Percentiles rank a stretch among this genome's conserved stretches.
Conservation (phyloP, 2,888 invertebrate species). For the Aethes cnicana region DNA sequence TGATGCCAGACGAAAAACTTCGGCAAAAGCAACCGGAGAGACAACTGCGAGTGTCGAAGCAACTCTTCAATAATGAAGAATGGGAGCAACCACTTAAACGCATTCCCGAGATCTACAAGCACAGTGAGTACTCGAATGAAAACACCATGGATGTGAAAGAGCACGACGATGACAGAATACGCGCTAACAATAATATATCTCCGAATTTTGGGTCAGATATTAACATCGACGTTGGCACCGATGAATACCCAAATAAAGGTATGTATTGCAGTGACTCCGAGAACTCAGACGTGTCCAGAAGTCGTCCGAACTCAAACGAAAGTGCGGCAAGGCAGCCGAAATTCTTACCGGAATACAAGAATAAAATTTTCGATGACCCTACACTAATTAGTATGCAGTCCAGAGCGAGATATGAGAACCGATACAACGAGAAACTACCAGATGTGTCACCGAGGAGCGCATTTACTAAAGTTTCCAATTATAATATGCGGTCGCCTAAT, state of each 20-base stretch:
- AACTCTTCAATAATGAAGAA: slow-evolving; percentile 73
- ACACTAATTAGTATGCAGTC: slow-evolving; percentile 77
- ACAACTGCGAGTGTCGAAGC: slow-evolving; percentile 77
- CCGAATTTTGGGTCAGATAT: slow-evolving; percentile 75
- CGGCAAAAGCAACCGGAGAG: slow-evolving; percentile 84
- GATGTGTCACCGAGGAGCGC: slow-evolving; percentile 87
- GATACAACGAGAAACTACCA: slow-evolving; percentile 67
- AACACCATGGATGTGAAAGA: slow-evolving; percentile 64
- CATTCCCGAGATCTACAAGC: slow-evolving; percentile 71
- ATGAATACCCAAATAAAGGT: slow-evolving; percentile 74
- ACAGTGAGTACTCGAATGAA: slow-evolving; percentile 65
- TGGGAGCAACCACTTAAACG: slow-evolving; percentile 72
- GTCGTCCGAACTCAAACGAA: slow-evolving; percentile 79
- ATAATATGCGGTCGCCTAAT: slow-evolving; percentile 83
- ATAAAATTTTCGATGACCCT: slow-evolving; percentile 84
- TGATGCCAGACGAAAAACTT: slow-evolving; percentile 92
- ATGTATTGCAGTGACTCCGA: slow-evolving; percentile 78
- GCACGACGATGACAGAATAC: slow-evolving; percentile 68
- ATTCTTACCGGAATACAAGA: slow-evolving; percentile 77
- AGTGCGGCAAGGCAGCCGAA: slow-evolving; percentile 79
- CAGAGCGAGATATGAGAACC: slow-evolving; percentile 75
- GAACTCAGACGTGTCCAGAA: slow-evolving; percentile 73
- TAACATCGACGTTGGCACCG: slow-evolving; percentile 78
- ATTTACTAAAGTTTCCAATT: slow-evolving; percentile 89
- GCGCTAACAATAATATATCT: slow-evolving; percentile 73